A percentile compares a stretch with the other conserved stretches of the same genome.
Conservation (phyloP, 2,888 invertebrate genomes). For the Meiosimyza decipiens region DNA sequence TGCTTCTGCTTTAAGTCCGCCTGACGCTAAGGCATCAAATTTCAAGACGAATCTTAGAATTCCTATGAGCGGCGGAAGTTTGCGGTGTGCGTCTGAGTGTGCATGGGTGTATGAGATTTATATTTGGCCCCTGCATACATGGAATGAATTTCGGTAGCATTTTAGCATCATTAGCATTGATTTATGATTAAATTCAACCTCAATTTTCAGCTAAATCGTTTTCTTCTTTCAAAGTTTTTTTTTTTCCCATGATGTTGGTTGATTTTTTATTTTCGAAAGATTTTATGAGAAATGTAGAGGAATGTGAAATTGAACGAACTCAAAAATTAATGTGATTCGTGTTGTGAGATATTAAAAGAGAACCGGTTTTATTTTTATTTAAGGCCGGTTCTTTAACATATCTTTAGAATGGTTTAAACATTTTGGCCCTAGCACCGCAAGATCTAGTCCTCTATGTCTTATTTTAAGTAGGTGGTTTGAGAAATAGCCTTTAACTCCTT, state of each 20-base stretch:
- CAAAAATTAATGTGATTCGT: slow-evolving; percentile 1
- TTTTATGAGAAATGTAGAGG: slow-evolving; percentile 18
- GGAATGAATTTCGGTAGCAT: slow-evolving; percentile 53
- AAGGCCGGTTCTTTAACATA: too few relatives aligned
- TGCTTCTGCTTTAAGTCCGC: not conserved
- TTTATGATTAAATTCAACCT: slow-evolving; percentile 65
- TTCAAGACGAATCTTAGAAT: slow-evolving; percentile 31
- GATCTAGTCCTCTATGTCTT: too few relatives aligned
- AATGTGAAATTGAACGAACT: slow-evolving; percentile 13
- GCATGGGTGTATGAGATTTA: not conserved
- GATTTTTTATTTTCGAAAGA: not conserved
- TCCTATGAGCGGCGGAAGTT: slow-evolving; percentile 15
- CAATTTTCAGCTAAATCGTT: slow-evolving; percentile 64
- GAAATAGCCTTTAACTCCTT: too few relatives aligned
- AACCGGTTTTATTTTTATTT: not conserved
- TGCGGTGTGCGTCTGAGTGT: not conserved
- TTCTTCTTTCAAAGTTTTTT: slow-evolving; percentile 44
- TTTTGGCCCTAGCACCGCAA: too few relatives aligned
- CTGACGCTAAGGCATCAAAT: slow-evolving; percentile 29
- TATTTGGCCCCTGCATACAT: not conserved
- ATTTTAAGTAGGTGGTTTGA: too few relatives aligned
- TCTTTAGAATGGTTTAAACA: too few relatives aligned
- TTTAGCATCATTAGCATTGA: slow-evolving; percentile 66
- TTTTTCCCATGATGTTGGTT: slow-evolving; percentile 21
- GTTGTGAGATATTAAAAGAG: not conserved